phyloP scores from a whole-genome alignment of 2,888 invertebrate genomes.

The Perithous albicinctus region DNA sequence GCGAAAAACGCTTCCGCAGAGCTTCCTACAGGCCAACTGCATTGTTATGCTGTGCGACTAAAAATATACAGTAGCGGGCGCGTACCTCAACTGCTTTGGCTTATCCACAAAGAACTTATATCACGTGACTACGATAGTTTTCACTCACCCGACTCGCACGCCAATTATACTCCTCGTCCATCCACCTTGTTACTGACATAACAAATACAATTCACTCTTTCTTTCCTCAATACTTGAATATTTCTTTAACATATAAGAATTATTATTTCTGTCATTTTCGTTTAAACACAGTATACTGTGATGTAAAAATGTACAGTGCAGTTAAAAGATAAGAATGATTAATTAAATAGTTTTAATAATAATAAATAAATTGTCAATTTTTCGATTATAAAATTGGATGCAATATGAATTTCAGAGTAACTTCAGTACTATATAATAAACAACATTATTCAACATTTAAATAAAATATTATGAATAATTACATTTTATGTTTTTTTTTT shows the following conservation, averaged over 20 bases:
- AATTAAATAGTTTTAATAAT: background rate
- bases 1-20: slow-evolving; percentile 66
- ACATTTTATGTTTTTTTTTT: too few species aligned
- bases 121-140: slow-evolving; percentile 79
- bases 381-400: background rate
- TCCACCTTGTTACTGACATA: slow-evolving; percentile 17
- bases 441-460: background rate
- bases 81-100: slow-evolving; percentile 80
- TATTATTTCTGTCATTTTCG: background rate
- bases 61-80: slow-evolving; percentile 76
- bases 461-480: too few species aligned
- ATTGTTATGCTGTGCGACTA: slow-evolving; percentile 81
- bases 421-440: background rate
- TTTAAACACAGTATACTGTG: background rate
- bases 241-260: background rate
- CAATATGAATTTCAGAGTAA: background rate
- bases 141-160: slow-evolving; percentile 72
- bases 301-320: background rate
- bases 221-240: slow-evolving; percentile 8
- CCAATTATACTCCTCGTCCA: background rate
- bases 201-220: slow-evolving; percentile 29
- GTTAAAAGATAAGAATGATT: background rate
- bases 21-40: slow-evolving; percentile 81
- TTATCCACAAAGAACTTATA: slow-evolving; percentile 67
- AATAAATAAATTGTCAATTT: too few species aligned